Base-by-base conservation (phyloP, 2,113 vertebrate genomes). In the Prionailurus bengalensis region DNA sequence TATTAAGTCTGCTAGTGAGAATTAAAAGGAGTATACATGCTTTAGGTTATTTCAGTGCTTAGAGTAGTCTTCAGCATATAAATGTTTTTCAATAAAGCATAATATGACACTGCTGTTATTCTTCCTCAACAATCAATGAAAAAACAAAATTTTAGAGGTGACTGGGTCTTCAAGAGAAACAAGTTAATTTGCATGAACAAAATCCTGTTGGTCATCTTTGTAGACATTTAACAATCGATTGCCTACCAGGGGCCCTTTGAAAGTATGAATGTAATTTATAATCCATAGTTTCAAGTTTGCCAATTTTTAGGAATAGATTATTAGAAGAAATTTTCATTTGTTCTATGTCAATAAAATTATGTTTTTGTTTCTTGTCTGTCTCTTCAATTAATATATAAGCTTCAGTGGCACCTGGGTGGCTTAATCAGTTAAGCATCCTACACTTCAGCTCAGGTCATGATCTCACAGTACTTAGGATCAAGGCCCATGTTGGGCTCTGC, bases 61-160 rank as follows among this genome's bases (percentile, higher is more conserved):
- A 51, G 15, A 61, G 21, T 21, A 63, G 12, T 85, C 17, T 19
- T 4, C 1, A 48, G 1, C 0, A 82, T 29, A 17, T 25, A 33
- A 17, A 55, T 36, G 51, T 11, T 80, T 93, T 93, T 85, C n/a
- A 74, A 36, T 76, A 85, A 95, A 93, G 16, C 3, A 1, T 23
- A 42, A n/a, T 7, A 71, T 16, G 21, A 84, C 5, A 16, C 11
- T 31, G 11, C 15, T 84, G 3, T 76, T 66, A 95, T 53, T 36
- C 25, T 81, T 84, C 84, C 31, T 84, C 55, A 70, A 27, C 36
- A 84, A 83, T 63, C 4, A 68, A 51, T 94, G 36, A 21, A 29
- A 81, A 89, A 90, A 42, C 5, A 80, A 89, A 95, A 94, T 51
- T 73, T 93, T 73, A 79, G 10, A 93, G n/a, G 12, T 95, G 4